These are phyloP conservation scores for Polypterus bichir DNA, from an alignment of 2,113 vertebrate genomes.

Conservation along the genomic window DNA sequence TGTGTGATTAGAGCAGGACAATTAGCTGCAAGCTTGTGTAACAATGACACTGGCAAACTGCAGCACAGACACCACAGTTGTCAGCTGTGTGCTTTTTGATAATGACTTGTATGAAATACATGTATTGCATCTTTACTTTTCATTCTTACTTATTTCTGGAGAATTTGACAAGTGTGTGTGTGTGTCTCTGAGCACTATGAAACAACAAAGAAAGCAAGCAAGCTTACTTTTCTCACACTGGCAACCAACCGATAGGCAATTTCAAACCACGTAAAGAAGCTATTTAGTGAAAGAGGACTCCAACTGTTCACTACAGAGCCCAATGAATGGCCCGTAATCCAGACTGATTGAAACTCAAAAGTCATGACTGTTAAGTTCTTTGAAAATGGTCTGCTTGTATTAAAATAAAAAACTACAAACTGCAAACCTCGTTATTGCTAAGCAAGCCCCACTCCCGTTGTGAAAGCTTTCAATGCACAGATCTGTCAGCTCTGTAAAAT, in stretches of 20 bases:
- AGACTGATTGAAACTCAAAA: neutral
- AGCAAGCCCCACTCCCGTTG: too few relatives aligned
- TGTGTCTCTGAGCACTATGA: neutral
- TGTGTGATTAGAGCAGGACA: slow-evolving; percentile 33
- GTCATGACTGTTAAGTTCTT: neutral
- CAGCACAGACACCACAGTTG: too few relatives aligned
- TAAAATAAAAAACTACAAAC: too few relatives aligned
- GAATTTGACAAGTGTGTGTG: neutral
- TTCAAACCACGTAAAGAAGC: neutral
- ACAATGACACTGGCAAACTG: neutral
- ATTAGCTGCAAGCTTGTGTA: neutral
- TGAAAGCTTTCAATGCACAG: too few relatives aligned
- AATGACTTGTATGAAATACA: too few relatives aligned
- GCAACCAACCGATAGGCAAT: neutral
- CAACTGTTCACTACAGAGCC: neutral
- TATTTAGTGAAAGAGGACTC: neutral
- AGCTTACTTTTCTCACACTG: neutral
- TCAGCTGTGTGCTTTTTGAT: too few relatives aligned
- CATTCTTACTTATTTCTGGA: too few relatives aligned
- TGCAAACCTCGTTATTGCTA: too few relatives aligned
- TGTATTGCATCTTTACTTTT: too few relatives aligned
- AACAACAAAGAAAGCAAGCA: neutral
- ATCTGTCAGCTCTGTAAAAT: too few relatives aligned
- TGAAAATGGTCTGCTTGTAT: too few relatives aligned
- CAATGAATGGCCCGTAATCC: neutral